A percentile compares a stretch with the other conserved stretches of the same genome.
Evolutionary conservation across 1,140 invertebrate species (phyloP).

Genomic region (Nephila pilipes): DNA sequence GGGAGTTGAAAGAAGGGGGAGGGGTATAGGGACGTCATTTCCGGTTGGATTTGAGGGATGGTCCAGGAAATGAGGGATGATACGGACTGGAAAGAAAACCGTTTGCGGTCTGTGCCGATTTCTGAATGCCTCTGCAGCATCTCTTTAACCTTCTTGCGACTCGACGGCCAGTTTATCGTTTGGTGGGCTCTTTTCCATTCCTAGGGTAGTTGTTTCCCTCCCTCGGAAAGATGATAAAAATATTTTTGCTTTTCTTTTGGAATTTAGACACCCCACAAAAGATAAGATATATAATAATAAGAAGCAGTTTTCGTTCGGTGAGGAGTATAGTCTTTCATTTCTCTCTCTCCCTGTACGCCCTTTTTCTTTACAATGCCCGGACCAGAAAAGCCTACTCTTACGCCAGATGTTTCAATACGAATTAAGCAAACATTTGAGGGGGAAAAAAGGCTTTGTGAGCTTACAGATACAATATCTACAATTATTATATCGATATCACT

Average conservation of each 20-base stretch:
- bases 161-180: not conserved
- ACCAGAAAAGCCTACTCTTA: no score
- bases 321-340: no score
- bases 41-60: constrained; percentile 70
- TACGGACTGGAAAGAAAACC: constrained; percentile 61
- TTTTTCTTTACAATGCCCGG: no score
- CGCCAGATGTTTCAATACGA: no score
- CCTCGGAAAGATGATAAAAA: not conserved
- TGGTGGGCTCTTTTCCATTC: not conserved
- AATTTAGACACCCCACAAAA: not conserved
- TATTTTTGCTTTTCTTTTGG: not conserved
- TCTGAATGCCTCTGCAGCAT: constrained; percentile 37
- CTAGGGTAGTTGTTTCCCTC: not conserved
- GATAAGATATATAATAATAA: not conserved
- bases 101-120: constrained; percentile 30
- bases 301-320: not conserved
- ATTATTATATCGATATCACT: no score
- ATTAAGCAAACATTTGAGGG: no score
- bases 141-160: constrained; percentile 44
- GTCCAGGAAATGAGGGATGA: constrained; percentile 64
- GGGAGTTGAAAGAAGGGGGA: not conserved
- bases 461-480: no score
- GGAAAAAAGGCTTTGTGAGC: no score
- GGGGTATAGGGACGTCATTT: constrained; percentile 36
- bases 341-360: no score